Conservation (phyloP, 2,797 vertebrate species). For the Sphenopsis melanotis region DNA sequence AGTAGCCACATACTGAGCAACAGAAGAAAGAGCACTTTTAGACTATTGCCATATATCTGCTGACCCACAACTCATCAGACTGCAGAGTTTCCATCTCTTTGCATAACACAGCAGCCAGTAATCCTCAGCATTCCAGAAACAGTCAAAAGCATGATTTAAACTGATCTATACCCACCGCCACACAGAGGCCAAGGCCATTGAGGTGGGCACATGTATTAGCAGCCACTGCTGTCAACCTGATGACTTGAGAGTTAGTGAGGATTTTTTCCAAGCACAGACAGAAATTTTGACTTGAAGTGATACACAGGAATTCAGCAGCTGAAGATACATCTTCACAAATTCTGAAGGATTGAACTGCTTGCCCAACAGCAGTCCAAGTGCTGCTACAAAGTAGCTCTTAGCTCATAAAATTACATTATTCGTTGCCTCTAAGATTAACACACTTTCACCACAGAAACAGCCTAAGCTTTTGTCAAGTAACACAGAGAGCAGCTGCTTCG, state of each 20-base stretch:
- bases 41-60: background rate
- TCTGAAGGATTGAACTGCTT: background rate
- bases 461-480: background rate
- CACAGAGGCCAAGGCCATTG: background rate
- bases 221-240: background rate
- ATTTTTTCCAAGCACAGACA: background rate
- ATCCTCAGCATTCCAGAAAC: background rate
- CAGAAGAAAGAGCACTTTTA: background rate
- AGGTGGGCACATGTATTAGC: background rate
- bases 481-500: background rate
- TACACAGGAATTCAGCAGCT: background rate
- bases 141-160: background rate
- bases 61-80: background rate
- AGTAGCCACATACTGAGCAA: background rate
- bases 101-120: background rate
- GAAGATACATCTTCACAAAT: background rate
- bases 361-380: background rate
- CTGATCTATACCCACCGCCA: background rate
- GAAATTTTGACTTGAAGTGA: background rate
- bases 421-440: background rate
- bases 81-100: background rate
- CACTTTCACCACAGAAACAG: background rate
- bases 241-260: background rate
- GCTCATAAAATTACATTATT: background rate
- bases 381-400: background rate